Base-by-base conservation (phyloP, 2,797 vertebrate species). In the Platyrinchus mystaceus region DNA sequence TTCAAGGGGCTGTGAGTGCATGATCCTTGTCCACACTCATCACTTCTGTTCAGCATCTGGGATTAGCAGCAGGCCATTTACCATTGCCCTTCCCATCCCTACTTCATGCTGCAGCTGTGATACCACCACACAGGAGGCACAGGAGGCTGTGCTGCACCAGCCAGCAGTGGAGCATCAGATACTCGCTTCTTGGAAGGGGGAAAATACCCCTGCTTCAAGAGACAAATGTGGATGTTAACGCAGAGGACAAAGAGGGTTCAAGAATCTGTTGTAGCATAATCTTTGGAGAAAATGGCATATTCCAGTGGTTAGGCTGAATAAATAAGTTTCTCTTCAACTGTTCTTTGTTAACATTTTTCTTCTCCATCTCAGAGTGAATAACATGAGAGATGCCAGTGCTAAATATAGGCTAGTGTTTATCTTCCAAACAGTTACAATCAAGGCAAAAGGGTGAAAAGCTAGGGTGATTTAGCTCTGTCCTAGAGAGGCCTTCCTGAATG, bases 371-470 rank as follows among this genome's bases (percentile, higher is more conserved):
- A 1, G 24, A 76, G 32, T 4, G 21, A 84, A 22, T 55, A 76
- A 60, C 49, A 58, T 10, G 50, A 14, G 66, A 95, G 56, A 73
- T 77, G 75, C 49, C 82, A 76, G 59, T 34, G 74, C 88, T 91
- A 74, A 89, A 84, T 88, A 78, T 37, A 93, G 85, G 63, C 34
- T 44, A 26, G 37, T 10, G 15, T 87, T 87, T 71, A 36, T 83
- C 77, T 84, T 86, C 80, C 75, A 56, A 62, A 44, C 28, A 67
- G 79, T 73, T 84, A 46, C 4, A 7, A 32, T 20, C 3, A 4
- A 90, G 70, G 88, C n/a, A 32, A 71, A 84, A 86, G 80, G 59
- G 55, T 84, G 91, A 60, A 93, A 93, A 93, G 46, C 24, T 43
- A 24, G 80, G 27, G 70, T 37, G 43, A 36, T 84, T 81, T 47